A percentile compares a stretch with the other conserved stretches of the same genome.
phyloP scores from a whole-genome alignment of 2,113 vertebrate species.

The Chaenocephalus aceratus region DNA sequence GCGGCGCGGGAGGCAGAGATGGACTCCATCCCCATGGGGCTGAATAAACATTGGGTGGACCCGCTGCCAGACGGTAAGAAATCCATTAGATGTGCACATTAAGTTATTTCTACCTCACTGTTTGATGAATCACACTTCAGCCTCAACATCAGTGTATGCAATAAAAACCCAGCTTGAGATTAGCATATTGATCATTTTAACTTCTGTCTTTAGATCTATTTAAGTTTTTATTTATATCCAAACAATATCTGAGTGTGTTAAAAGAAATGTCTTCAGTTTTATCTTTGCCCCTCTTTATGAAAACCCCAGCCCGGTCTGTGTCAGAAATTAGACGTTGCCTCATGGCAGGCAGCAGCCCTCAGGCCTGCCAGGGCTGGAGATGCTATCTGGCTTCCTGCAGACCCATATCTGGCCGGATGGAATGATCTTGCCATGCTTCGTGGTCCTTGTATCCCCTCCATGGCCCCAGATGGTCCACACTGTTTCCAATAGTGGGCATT shows the following conservation, averaged over 20 bases:
- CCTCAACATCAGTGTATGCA: too few relatives aligned
- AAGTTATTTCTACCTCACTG: not conserved
- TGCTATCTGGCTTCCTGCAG: constrained; percentile 77
- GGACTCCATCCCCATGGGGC: constrained; percentile 99
- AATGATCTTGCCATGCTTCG: constrained; percentile 27
- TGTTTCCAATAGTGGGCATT: not conserved
- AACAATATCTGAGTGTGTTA: too few relatives aligned
- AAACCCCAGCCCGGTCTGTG: constrained; percentile 28
- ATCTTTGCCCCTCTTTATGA: constrained; percentile 16
- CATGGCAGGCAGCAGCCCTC: constrained; percentile 29
- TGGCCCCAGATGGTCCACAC: constrained; percentile 29
- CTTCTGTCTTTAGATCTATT: not conserved
- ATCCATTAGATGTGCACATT: constrained; percentile 4
- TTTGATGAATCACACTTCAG: too few relatives aligned
- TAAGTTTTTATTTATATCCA: not conserved
- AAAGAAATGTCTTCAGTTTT: not conserved
- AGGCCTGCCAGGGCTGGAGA: constrained; percentile 51
- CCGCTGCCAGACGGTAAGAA: constrained; percentile 94
- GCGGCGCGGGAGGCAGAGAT: constrained; percentile 97
- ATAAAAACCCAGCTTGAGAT: constrained; percentile 18
- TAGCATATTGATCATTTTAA: constrained; percentile 1
- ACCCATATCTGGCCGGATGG: constrained; percentile 59
- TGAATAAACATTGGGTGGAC: constrained; percentile 99
- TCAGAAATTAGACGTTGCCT: constrained; percentile 36
- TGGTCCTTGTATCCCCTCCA: constrained; percentile 14